Evolutionary conservation across 2,113 vertebrate species (phyloP).

Genomic region (Physeter macrocephalus): DNA sequence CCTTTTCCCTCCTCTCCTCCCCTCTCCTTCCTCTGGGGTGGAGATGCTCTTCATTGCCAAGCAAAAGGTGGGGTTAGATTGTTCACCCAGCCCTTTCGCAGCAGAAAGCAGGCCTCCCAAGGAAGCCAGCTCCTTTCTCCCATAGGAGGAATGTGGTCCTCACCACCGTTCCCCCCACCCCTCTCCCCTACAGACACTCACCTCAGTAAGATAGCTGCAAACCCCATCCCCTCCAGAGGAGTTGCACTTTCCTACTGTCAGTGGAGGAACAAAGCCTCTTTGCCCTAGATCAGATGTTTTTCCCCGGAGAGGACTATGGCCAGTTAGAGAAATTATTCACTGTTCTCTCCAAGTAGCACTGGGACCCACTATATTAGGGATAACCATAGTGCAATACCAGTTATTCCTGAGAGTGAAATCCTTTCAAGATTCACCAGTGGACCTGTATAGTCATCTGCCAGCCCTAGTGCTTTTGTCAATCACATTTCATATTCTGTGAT

Average conservation of each 20-base stretch:
- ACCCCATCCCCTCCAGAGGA: not conserved
- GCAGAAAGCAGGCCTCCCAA: constrained; percentile 15
- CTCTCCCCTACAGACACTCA: not conserved
- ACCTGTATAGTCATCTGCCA: not conserved
- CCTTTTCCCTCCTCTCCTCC: not conserved
- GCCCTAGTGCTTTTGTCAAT: not conserved
- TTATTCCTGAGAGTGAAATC: not conserved
- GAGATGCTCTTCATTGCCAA: constrained; percentile 68
- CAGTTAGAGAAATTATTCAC: not conserved
- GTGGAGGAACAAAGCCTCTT: not conserved
- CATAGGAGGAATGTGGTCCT: not conserved
- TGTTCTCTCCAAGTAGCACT: not conserved
- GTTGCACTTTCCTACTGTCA: not conserved
- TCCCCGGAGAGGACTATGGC: not conserved
- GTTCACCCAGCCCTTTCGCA: constrained; percentile 29
- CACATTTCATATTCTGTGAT: not conserved
- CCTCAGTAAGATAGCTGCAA: not conserved
- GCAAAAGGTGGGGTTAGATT: constrained; percentile 43
- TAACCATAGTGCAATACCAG: not conserved
- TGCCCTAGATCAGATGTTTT: not conserved
- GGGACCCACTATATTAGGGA: not conserved
- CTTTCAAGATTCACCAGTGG: not conserved
- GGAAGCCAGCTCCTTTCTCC: not conserved
- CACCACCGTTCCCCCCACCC: not conserved
- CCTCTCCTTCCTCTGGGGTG: constrained; percentile 53